Conservation (phyloP, 2,888 invertebrate species). For the Sthenelais limicola region DNA sequence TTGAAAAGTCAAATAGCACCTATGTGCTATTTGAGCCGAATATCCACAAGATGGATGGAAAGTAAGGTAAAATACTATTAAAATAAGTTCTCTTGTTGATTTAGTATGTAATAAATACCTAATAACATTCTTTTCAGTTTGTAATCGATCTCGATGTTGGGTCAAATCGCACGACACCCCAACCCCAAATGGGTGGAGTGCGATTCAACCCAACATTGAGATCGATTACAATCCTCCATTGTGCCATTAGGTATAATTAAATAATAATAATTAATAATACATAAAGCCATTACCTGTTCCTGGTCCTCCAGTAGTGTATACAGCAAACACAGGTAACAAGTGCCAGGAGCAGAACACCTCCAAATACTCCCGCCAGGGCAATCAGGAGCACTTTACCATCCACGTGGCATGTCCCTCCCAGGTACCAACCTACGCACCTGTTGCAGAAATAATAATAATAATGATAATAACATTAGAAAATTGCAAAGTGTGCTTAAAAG, state of each 20-base stretch:
- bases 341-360: constrained; percentile 16
- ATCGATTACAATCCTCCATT: neutral
- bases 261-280: neutral
- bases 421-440: constrained; percentile 19
- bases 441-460: neutral
- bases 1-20: no score
- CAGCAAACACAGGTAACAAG: constrained; percentile 23
- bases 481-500: no score
- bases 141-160: no score
- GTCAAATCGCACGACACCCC: no score
- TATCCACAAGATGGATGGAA: no score
- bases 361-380: constrained; percentile 2
- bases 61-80: no score
- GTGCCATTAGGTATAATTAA: neutral
- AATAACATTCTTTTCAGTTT: no score
- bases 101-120: no score
- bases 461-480: neutral
- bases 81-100: no score
- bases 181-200: no score
- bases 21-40: no score
- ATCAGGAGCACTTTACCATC: constrained; percentile 8
- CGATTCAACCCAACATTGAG: no score
- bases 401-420: neutral
- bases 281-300: constrained; percentile 2
- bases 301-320: constrained; percentile 28